phyloP scores from a whole-genome alignment of 92 coral and sea anemone genomes.

The Actinostola sp. region DNA sequence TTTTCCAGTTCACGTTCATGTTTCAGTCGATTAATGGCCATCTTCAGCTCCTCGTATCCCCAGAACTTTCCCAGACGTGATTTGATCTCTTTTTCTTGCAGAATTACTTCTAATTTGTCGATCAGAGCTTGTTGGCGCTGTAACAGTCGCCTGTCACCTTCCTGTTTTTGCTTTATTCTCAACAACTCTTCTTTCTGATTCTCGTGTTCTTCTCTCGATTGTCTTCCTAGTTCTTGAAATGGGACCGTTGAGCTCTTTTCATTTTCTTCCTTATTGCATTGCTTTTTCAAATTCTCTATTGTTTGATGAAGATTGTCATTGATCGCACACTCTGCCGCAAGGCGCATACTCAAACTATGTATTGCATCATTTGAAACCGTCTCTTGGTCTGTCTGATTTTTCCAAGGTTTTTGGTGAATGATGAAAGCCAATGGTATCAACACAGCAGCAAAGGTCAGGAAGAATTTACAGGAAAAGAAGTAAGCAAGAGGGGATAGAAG shows the following conservation, averaged over 20 bases:
- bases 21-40: constrained; percentile 45
- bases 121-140: constrained; percentile 46
- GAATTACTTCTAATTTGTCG: constrained; percentile 45
- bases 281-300: constrained; percentile 20
- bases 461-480: constrained; percentile 25
- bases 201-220: constrained; percentile 37
- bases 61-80: constrained; percentile 44
- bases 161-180: constrained; percentile 35
- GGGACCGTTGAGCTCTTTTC: background rate
- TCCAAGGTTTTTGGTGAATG: constrained; percentile 41
- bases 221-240: constrained; percentile 48
- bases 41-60: constrained; percentile 66
- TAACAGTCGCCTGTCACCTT: constrained; percentile 32
- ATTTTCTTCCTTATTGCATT: background rate
- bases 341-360: constrained; percentile 12
- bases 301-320: constrained; percentile 15
- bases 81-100: constrained; percentile 35
- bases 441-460: constrained; percentile 36
- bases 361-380: constrained; percentile 11
- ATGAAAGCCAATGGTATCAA: constrained; percentile 26
- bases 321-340: constrained; percentile 41
- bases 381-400: constrained; percentile 15
- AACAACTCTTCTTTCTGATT: constrained; percentile 31
- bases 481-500: constrained; percentile 36
- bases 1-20: constrained; percentile 58